Conservation (phyloP, 2,113 vertebrate genomes). For the Micronycteris hirsuta region DNA sequence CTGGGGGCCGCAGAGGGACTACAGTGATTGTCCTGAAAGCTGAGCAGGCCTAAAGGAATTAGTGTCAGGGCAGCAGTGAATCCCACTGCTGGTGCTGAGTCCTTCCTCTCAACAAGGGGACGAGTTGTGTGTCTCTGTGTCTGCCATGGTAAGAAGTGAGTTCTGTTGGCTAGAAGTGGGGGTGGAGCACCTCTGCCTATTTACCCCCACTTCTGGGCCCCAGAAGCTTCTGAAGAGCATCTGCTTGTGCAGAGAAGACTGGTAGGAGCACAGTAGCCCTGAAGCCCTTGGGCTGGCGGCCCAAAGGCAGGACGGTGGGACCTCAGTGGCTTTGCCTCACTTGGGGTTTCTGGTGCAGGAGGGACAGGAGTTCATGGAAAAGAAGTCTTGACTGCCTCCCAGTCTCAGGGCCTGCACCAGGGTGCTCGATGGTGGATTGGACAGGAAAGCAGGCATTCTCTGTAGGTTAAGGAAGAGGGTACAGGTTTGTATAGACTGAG, state of each 20-base stretch:
- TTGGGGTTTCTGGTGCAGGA: background rate
- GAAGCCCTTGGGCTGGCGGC: no score
- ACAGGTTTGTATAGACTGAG: background rate
- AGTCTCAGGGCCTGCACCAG: background rate
- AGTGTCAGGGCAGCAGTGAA: background rate
- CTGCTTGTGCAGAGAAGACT: background rate
- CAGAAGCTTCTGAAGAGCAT: background rate
- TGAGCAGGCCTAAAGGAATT: background rate
- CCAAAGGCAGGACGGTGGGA: no score
- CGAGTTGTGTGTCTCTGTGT: background rate
- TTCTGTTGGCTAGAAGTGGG: background rate
- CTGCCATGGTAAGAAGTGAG: background rate
- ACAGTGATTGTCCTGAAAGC: background rate
- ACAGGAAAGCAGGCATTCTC: background rate
- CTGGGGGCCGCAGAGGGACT: background rate
- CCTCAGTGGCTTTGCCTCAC: no score
- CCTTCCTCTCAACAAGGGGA: background rate
- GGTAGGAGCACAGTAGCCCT: background rate
- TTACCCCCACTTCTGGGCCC: accelerated
- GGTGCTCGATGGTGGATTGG: accelerated
- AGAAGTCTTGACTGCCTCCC: background rate
- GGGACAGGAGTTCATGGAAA: background rate
- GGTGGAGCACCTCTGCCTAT: accelerated
- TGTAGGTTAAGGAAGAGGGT: no score
- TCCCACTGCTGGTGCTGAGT: background rate